Evolutionary conservation across 2,888 invertebrate genomes (phyloP).

Genomic region (Chelonus formosanus): DNA sequence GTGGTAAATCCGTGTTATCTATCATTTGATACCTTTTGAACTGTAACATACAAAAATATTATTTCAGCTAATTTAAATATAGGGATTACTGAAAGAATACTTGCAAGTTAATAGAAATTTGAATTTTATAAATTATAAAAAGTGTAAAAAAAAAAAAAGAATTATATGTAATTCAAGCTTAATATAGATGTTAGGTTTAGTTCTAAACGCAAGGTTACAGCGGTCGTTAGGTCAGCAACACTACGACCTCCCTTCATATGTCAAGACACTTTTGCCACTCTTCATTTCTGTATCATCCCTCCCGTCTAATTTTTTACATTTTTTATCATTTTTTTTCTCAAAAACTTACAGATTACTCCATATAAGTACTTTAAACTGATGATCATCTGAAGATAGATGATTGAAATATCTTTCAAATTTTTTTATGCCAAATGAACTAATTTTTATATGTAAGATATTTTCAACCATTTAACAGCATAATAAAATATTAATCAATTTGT

Average conservation of each 20-base stretch:
- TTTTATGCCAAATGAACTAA: too few species aligned
- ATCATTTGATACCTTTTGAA: conserved; percentile 3
- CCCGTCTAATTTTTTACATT: conserved; percentile 1
- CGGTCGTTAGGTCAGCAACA: conserved; percentile 64
- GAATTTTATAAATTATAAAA: too few species aligned
- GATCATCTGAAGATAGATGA: too few species aligned
- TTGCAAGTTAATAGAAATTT: too few species aligned
- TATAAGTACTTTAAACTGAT: too few species aligned
- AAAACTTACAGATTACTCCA: conserved; percentile 40
- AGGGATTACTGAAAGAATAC: too few species aligned
- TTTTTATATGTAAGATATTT: too few species aligned
- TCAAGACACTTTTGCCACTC: conserved; percentile 21
- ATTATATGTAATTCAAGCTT: conserved; percentile 8
- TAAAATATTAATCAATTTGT: too few species aligned
- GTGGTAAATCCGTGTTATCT: neutral
- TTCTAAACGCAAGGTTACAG: conserved; percentile 58
- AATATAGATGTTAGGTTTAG: too few species aligned
- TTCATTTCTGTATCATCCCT: conserved; percentile 26
- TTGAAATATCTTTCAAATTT: too few species aligned
- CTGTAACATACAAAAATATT: neutral
- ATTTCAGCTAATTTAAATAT: neutral
- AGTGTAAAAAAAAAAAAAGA: neutral
- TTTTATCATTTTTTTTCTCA: neutral
- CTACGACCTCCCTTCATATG: conserved; percentile 51
- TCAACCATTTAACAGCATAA: too few species aligned